These are phyloP conservation scores for Muraenolepis orangiensis DNA, from an alignment of 2,797 vertebrate species.

Conservation along the genomic window DNA sequence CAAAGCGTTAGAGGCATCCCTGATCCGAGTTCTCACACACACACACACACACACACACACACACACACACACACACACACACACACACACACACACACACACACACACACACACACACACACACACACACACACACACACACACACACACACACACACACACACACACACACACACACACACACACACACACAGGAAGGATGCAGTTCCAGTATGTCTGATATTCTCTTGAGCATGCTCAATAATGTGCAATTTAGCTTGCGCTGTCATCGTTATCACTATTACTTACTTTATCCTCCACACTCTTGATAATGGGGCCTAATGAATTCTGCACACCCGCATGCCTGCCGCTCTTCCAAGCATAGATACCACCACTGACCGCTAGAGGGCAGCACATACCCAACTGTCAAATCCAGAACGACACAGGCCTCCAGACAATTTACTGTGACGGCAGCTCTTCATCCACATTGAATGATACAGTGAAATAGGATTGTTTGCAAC, in stretches of 20 bases:
- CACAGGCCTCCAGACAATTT: slow-evolving; percentile 37
- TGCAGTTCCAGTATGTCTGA: too few relatives aligned
- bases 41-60: too few relatives aligned
- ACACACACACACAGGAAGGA: background rate
- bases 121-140: slow-evolving; percentile 1
- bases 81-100: too few relatives aligned
- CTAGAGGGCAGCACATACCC: slow-evolving; percentile 57
- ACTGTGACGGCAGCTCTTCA: slow-evolving; percentile 57
- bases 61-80: background rate
- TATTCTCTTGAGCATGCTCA: too few relatives aligned
- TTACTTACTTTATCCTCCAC: too few relatives aligned
- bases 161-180: slow-evolving; percentile 1
- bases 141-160: background rate
- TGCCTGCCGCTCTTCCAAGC: background rate
- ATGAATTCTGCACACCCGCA: too few relatives aligned
- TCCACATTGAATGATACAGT: slow-evolving; percentile 68
- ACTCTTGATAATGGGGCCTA: too few relatives aligned
- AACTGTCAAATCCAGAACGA: background rate
- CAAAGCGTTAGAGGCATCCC: too few relatives aligned
- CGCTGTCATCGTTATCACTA: too few relatives aligned
- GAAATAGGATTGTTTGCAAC: slow-evolving; percentile 74
- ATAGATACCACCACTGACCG: slow-evolving; percentile 18
- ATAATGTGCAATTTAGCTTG: too few relatives aligned
- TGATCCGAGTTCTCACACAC: too few relatives aligned
- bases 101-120: background rate